phyloP scores from a whole-genome alignment of 2,113 vertebrate genomes.

The Silurus glanis region DNA sequence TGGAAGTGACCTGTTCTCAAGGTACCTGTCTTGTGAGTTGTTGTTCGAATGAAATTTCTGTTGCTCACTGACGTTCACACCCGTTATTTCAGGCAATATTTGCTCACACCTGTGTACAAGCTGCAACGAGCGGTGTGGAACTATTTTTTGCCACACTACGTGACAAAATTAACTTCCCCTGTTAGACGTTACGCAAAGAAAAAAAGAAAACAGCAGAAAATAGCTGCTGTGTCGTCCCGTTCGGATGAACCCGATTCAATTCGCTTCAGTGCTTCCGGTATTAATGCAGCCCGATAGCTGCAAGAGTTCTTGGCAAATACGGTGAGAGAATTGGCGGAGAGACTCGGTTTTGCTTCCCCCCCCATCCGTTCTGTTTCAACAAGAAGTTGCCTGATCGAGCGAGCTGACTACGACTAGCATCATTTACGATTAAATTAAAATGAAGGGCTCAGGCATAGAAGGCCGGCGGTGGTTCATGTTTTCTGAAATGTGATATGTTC shows the following conservation, averaged over 20 bases:
- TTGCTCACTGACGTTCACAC: neutral
- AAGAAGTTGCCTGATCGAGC: constrained; percentile 2
- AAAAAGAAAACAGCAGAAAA: neutral
- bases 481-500: constrained; percentile 44
- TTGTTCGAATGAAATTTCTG: neutral
- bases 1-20: neutral
- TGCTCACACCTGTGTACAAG: no score
- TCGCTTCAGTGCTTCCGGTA: constrained; percentile 10
- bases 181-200: neutral
- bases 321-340: neutral
- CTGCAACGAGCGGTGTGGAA: neutral
- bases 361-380: neutral
- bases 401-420: constrained; percentile 20
- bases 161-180: neutral
- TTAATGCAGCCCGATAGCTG: neutral
- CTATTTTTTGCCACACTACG: neutral
- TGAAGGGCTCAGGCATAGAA: constrained; percentile 15
- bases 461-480: constrained; percentile 28
- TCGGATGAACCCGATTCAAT: neutral
- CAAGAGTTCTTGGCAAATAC: neutral
- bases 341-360: neutral
- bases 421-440: constrained; percentile 32
- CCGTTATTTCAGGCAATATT: neutral
- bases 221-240: neutral
- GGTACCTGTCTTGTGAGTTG: neutral